Evolutionary conservation across 1,140 invertebrate species (phyloP).

Genomic region (Brachionus koreanus): DNA sequence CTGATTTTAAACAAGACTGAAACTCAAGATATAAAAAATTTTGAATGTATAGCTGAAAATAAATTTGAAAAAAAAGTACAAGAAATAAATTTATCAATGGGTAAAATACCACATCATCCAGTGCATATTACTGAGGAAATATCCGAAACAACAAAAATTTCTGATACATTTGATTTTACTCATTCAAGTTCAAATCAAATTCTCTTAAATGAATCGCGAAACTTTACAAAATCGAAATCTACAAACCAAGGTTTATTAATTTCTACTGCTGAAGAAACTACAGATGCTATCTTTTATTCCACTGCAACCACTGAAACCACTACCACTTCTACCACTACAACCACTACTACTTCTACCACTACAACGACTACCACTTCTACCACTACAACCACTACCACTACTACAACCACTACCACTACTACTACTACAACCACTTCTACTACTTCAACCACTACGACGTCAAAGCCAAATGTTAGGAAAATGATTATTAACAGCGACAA

Average conservation of each 20-base stretch:
- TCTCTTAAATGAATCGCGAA: no score
- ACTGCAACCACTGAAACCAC: background rate
- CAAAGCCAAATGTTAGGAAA: background rate
- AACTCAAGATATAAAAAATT: background rate
- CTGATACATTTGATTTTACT: no score
- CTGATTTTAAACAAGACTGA: background rate
- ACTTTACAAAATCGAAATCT: no score
- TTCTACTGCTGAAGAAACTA: background rate
- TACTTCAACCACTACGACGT: background rate
- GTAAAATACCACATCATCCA: background rate
- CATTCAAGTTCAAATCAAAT: no score
- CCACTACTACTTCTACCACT: background rate
- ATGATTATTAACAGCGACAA: background rate
- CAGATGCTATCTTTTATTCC: background rate
- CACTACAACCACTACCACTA: background rate
- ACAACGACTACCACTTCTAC: background rate
- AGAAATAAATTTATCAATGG: background rate
- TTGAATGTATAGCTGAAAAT: background rate
- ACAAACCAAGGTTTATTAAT: no score
- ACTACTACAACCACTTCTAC: background rate
- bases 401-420: background rate
- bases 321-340: background rate
- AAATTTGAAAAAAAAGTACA: background rate
- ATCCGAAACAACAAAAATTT: background rate
- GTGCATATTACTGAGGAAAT: background rate